A percentile compares a stretch with the other conserved stretches of the same genome.
Conservation (phyloP, 2,888 invertebrate genomes). For the Pocota personata region DNA sequence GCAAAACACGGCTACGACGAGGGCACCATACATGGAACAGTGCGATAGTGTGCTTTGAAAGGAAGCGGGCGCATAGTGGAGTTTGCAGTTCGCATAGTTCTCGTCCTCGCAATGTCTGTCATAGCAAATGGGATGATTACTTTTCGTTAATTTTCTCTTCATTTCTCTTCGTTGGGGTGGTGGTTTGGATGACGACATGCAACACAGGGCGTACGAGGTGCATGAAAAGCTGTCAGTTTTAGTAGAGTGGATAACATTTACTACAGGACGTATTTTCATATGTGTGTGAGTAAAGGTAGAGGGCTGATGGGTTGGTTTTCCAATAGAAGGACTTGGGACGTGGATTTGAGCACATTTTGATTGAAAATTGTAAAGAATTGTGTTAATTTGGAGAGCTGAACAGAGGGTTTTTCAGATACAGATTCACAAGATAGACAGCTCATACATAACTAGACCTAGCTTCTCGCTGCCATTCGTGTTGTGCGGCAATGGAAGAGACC, state of each 20-base stretch:
- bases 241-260: slow-evolving; percentile 61
- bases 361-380: neutral
- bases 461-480: too few relatives aligned
- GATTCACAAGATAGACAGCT: too few relatives aligned
- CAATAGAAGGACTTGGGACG: neutral
- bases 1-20: slow-evolving; percentile 36
- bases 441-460: too few relatives aligned
- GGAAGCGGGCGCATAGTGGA: neutral
- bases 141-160: slow-evolving; percentile 72
- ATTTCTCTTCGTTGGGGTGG: slow-evolving; percentile 45
- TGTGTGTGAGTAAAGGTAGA: neutral
- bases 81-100: slow-evolving; percentile 21
- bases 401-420: too few relatives aligned
- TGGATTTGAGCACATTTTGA: slow-evolving; percentile 5
- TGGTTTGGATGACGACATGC: slow-evolving; percentile 7
- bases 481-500: too few relatives aligned
- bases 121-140: slow-evolving; percentile 72
- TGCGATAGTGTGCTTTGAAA: neutral
- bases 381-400: too few relatives aligned
- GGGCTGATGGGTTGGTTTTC: neutral
- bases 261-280: slow-evolving; percentile 1
- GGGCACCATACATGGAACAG: neutral
- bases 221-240: slow-evolving; percentile 64
- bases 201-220: slow-evolving; percentile 1
- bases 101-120: slow-evolving; percentile 52